Evolutionary conservation across 2,888 invertebrate genomes (phyloP).

Genomic region (Drosophila testacea): DNA sequence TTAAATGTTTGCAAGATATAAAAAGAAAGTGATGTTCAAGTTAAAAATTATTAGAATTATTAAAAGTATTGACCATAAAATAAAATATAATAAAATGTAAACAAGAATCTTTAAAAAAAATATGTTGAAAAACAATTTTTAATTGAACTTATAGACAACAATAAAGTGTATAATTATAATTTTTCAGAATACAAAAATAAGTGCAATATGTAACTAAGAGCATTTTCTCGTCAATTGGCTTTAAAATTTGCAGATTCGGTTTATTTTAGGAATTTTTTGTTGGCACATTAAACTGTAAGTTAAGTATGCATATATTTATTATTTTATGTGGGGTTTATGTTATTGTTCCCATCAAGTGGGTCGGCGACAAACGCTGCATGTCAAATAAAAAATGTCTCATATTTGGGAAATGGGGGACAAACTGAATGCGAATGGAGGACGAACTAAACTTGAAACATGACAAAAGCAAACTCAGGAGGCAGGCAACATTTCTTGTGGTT

Average conservation of each 20-base stretch:
- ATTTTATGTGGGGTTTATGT: slow-evolving; percentile 11
- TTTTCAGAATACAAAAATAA: background rate
- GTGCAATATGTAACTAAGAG: slow-evolving; percentile 7
- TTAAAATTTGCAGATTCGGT: slow-evolving; percentile 2
- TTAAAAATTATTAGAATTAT: no score
- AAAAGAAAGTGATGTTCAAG: no score
- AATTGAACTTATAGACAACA: no score
- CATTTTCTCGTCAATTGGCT: background rate
- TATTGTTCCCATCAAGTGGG: slow-evolving; percentile 29
- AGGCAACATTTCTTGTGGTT: slow-evolving; percentile 33
- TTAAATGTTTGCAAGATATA: no score
- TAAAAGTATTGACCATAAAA: no score
- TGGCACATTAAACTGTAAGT: slow-evolving; percentile 34
- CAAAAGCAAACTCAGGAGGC: slow-evolving; percentile 5
- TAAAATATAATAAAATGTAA: no score
- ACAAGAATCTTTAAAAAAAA: no score
- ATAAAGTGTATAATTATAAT: background rate
- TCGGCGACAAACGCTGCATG: slow-evolving; percentile 44
- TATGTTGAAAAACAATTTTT: no score
- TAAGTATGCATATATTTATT: slow-evolving; percentile 4
- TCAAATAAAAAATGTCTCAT: slow-evolving; percentile 41
- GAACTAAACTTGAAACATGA: slow-evolving; percentile 1
- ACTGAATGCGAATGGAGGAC: slow-evolving; percentile 31
- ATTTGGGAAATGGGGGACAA: slow-evolving; percentile 22
- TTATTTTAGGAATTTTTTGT: slow-evolving; percentile 35